Evolutionary conservation across 23 tunicate genomes (phyloP).

Genomic region (Styela clava): DNA sequence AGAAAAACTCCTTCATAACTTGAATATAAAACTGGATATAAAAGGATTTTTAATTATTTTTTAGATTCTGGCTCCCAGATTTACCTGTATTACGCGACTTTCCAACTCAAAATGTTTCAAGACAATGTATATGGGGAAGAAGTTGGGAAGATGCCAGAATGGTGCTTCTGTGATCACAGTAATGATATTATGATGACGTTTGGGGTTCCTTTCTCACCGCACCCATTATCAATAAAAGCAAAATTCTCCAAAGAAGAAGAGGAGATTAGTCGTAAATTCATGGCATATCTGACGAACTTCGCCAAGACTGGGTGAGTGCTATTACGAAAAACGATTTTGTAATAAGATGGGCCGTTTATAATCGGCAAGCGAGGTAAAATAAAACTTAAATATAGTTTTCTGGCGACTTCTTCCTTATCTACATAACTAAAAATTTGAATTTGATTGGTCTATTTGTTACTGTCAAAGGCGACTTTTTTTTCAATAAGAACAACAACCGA

Average conservation of each 20-base stretch:
- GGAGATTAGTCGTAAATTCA: conserved; percentile 31
- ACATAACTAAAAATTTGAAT: too few relatives aligned
- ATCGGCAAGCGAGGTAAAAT: too few relatives aligned
- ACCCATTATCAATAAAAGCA: background rate
- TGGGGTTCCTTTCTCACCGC: conserved; percentile 27
- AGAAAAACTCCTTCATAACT: too few relatives aligned
- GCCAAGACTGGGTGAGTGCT: conserved; percentile 52
- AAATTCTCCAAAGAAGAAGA: conserved; percentile 49
- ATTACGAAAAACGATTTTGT: too few relatives aligned
- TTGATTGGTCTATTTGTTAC: too few relatives aligned
- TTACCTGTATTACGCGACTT: background rate
- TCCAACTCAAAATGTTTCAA: conserved; percentile 13
- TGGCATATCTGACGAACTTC: conserved; percentile 54
- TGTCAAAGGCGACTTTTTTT: too few relatives aligned
- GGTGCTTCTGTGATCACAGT: conserved; percentile 30
- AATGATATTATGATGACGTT: conserved; percentile 29
- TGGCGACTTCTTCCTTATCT: too few relatives aligned
- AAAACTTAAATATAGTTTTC: too few relatives aligned
- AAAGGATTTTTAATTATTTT: too few relatives aligned
- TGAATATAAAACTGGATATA: too few relatives aligned
- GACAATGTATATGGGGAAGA: conserved; percentile 5
- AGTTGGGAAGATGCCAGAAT: conserved; percentile 33
- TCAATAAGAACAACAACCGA: too few relatives aligned
- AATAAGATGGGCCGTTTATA: too few relatives aligned
- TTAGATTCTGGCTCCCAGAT: background rate